phyloP scores from a whole-genome alignment of 2,797 vertebrate species.

The Chaetodon trifasciatus region DNA sequence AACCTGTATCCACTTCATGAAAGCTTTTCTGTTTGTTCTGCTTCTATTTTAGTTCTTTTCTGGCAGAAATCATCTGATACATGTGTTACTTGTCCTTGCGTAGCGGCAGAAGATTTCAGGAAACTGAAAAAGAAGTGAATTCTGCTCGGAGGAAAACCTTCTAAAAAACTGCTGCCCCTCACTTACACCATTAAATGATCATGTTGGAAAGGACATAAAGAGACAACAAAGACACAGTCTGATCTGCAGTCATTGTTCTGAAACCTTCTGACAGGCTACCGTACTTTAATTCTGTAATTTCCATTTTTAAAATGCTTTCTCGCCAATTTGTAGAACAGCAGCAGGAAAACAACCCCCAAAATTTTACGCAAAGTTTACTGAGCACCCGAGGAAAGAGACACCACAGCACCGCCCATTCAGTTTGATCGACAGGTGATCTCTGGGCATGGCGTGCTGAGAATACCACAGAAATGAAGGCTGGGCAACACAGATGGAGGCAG shows the following conservation, averaged over 20 bases:
- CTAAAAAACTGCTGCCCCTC: background rate
- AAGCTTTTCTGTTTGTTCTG: background rate
- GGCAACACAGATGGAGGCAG: background rate
- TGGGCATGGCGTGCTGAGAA: background rate
- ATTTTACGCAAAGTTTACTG: background rate
- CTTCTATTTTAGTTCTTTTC: background rate
- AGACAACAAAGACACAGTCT: background rate
- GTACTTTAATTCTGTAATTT: background rate
- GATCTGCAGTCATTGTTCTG: background rate
- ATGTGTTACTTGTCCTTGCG: background rate
- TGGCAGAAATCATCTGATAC: background rate
- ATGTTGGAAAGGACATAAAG: no score
- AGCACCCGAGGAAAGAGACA: slow-evolving; percentile 6
- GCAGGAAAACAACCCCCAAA: slow-evolving; percentile 26
- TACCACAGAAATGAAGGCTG: slow-evolving; percentile 1
- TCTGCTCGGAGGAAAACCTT: background rate
- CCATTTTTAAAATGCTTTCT: slow-evolving; percentile 5
- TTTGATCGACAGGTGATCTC: slow-evolving; percentile 45
- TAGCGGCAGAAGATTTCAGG: background rate
- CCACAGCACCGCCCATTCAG: background rate
- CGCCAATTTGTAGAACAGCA: background rate
- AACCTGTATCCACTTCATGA: background rate
- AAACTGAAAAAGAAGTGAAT: background rate
- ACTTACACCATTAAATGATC: background rate
- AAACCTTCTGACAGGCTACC: background rate